Percentiles rank a stretch among this genome's conserved stretches.
phyloP scores from a whole-genome alignment of 2,113 vertebrate species.

The Tiliqua scincoides region DNA sequence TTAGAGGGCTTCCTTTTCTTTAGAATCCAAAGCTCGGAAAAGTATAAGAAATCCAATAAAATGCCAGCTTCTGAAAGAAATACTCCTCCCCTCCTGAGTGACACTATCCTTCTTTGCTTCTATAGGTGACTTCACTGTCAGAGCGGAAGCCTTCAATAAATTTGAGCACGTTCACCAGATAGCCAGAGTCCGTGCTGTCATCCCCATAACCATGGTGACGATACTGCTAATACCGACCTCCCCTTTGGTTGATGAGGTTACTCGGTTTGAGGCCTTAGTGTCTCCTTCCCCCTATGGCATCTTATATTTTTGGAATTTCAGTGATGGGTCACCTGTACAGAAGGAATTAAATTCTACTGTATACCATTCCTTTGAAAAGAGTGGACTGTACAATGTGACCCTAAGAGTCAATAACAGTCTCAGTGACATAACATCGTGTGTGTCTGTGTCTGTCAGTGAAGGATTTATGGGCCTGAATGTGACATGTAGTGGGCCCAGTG shows the following conservation, averaged over 20 bases:
- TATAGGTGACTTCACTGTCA: slow-evolving; percentile 73
- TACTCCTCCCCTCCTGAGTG: too few relatives aligned
- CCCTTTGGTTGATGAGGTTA: slow-evolving; percentile 49
- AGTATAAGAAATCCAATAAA: not conserved
- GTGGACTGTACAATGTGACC: slow-evolving; percentile 74
- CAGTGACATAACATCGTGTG: slow-evolving; percentile 52
- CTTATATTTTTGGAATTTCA: slow-evolving; percentile 76
- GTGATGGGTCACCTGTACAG: slow-evolving; percentile 60
- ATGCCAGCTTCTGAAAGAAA: not conserved
- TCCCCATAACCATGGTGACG: slow-evolving; percentile 60
- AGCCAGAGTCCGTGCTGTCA: slow-evolving; percentile 59
- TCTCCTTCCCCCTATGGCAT: slow-evolving; percentile 58
- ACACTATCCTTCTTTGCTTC: slow-evolving; percentile 11
- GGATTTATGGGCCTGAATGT: slow-evolving; percentile 69
- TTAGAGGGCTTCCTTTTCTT: not conserved
- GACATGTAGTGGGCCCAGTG: slow-evolving; percentile 56
- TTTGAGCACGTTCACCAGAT: slow-evolving; percentile 51
- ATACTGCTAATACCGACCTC: slow-evolving; percentile 52
- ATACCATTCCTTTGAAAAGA: slow-evolving; percentile 57
- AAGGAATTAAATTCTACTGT: slow-evolving; percentile 43
- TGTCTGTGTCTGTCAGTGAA: slow-evolving; percentile 68
- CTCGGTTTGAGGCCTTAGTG: slow-evolving; percentile 65
- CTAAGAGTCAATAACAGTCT: slow-evolving; percentile 72
- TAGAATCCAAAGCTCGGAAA: not conserved
- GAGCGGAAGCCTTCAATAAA: slow-evolving; percentile 65